Evolutionary conservation across 2,888 invertebrate species (phyloP), one percentile per base, ranked within the genome.

Genomic region (Drosophila rubida): DNA sequence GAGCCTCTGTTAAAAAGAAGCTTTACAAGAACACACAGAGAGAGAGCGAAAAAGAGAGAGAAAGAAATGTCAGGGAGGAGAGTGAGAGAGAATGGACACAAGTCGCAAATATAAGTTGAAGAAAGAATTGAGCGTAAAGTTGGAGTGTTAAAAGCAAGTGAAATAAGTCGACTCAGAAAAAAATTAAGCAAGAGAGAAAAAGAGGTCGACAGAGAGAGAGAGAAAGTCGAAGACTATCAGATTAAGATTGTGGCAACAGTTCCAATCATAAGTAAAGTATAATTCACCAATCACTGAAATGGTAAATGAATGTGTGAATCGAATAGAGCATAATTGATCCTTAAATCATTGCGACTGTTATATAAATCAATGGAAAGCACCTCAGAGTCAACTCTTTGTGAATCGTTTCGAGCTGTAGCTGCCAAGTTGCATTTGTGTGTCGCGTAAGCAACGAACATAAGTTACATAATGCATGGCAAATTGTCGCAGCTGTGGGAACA

Each of bases 401-500:
- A 27, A 13, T n/a, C n/a, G n/a, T n/a, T n/a, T n/a, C n/a, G n/a
- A n/a, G n/a, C n/a, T n/a, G n/a, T n/a, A n/a, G n/a, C n/a, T 44
- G 23, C 0, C 3, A 16, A 25, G 6, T 8, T 7, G 14, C 9
- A 19, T 19, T 19, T 19, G 19, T 19, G 19, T 1, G 19, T 19
- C 19, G 19, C 19, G 19, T 19, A 19, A 19, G 50, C 39, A 23
- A 39, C n/a, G 0, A 19, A 51, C 27, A 51, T 8, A 6, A 30
- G 30, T 57, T 69, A 7, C 45, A 57, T 35, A 64, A 60, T 64
- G 54, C 13, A 44, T 27, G 22, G 13, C 27, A 32, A 44, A 49
- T 41, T 23, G 57, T 16, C 50, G 25, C 72, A 65, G 57, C 61
- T 71, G 70, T 48, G n/a, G 22, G n/a, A 44, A 35, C 27, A 69